phyloP scores from a whole-genome alignment of 2,797 vertebrate species.

The Liasis olivaceus region DNA sequence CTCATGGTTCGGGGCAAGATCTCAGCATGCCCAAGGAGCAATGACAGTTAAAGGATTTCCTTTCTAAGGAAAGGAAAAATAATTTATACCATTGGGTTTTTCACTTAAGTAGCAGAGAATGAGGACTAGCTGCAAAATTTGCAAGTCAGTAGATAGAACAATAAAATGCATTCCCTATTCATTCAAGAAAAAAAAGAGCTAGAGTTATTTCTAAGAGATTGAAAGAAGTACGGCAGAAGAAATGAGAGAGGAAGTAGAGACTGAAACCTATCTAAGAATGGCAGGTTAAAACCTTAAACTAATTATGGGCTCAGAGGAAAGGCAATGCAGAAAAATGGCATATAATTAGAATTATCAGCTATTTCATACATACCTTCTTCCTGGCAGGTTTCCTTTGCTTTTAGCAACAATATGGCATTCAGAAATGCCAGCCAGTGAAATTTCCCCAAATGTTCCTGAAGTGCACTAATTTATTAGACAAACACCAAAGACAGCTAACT shows the following conservation, averaged over 20 bases:
- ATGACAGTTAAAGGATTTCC: neutral
- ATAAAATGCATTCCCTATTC: neutral
- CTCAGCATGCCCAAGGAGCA: neutral
- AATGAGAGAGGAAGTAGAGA: neutral
- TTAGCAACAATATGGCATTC: neutral
- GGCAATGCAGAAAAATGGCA: neutral
- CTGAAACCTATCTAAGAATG: neutral
- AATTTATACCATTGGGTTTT: neutral
- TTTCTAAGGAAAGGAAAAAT: neutral
- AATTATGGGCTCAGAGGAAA: neutral
- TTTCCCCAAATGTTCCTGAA: neutral
- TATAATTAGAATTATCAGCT: neutral
- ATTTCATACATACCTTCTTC: neutral
- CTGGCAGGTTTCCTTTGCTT: neutral
- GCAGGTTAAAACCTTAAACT: neutral
- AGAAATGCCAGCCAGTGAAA: neutral
- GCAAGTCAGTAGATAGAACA: neutral
- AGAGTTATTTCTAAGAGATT: neutral
- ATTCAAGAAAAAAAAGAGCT: neutral
- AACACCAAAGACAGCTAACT: neutral
- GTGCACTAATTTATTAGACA: neutral
- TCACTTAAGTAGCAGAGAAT: neutral
- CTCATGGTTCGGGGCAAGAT: neutral
- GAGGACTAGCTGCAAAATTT: neutral
- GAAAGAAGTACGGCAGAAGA: neutral